phyloP scores from a whole-genome alignment of 2,888 invertebrate genomes.

The Phymatocera aterrima region DNA sequence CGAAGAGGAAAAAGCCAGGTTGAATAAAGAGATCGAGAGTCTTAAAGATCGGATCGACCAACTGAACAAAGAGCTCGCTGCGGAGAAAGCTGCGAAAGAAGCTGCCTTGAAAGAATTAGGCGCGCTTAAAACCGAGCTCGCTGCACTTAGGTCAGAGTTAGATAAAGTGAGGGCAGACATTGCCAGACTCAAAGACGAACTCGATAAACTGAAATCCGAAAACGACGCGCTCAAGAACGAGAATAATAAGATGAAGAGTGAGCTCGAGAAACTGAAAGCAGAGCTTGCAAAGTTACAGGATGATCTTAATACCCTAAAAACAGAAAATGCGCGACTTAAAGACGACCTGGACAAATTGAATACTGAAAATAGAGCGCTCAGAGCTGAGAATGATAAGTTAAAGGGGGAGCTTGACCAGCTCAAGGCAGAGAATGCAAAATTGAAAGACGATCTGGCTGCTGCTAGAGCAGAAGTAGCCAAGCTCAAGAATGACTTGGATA shows the following conservation, averaged over 20 bases:
- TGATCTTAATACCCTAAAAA: slow-evolving; percentile 32
- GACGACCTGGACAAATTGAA: slow-evolving; percentile 48
- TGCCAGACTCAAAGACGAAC: slow-evolving; percentile 47
- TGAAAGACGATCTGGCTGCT: slow-evolving; percentile 47
- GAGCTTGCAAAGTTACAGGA: slow-evolving; percentile 39
- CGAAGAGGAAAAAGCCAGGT: slow-evolving; percentile 48
- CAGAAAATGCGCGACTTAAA: slow-evolving; percentile 50
- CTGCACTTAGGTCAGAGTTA: slow-evolving; percentile 42
- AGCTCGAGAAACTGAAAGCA: slow-evolving; percentile 45
- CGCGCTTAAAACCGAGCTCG: slow-evolving; percentile 20
- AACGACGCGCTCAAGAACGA: slow-evolving; percentile 30
- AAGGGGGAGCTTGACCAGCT: slow-evolving; percentile 50
- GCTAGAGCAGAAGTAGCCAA: slow-evolving; percentile 35
- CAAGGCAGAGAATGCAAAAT: slow-evolving; percentile 35
- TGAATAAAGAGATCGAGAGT: slow-evolving; percentile 42
- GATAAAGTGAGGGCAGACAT: slow-evolving; percentile 49
- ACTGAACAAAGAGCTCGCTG: slow-evolving; percentile 38
- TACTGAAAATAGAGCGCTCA: slow-evolving; percentile 43
- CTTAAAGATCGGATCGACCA: slow-evolving; percentile 45
- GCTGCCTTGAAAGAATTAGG: slow-evolving; percentile 25
- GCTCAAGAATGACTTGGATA: slow-evolving; percentile 48
- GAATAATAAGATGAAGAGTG: neutral
- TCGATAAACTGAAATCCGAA: slow-evolving; percentile 49
- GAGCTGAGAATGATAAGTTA: slow-evolving; percentile 46
- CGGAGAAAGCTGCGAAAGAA: slow-evolving; percentile 41